Evolutionary conservation across 2,888 invertebrate species (phyloP).

Genomic region (Drosophila flavopinicola): DNA sequence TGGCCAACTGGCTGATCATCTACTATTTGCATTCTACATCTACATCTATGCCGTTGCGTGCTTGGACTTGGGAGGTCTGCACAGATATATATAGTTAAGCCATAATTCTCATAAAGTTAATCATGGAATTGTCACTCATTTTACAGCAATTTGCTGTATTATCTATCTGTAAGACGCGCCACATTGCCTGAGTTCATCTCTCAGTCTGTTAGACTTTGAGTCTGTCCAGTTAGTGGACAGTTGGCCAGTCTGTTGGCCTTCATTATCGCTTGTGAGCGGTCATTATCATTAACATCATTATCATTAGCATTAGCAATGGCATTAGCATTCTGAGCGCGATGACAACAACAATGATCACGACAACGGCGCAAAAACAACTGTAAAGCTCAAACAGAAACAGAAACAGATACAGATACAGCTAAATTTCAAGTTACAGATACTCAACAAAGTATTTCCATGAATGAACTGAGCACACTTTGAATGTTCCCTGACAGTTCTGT

Average conservation of each 20-base stretch:
- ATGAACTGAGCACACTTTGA: conserved; percentile 31
- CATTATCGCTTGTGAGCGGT: conserved; percentile 59
- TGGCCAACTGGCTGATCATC: conserved; percentile 15
- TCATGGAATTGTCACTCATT: conserved; percentile 48
- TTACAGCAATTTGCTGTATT: conserved; percentile 42
- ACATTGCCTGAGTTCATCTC: conserved; percentile 18
- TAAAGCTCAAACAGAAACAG: conserved; percentile 39
- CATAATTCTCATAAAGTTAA: conserved; percentile 33
- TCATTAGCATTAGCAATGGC: conserved; percentile 47
- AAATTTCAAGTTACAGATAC: conserved; percentile 46
- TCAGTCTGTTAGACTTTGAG: conserved; percentile 23
- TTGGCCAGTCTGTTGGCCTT: conserved; percentile 37
- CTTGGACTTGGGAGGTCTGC: conserved; percentile 28
- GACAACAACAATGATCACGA: conserved; percentile 18
- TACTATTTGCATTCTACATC: background rate
- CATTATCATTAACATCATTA: conserved; percentile 62
- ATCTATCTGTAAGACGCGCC: conserved; percentile 2
- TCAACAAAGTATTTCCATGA: conserved; percentile 28
- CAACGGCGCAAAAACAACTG: conserved; percentile 60
- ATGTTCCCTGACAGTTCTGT: conserved; percentile 8
- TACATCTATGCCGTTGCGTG: conserved; percentile 13
- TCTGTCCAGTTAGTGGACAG: conserved; percentile 51
- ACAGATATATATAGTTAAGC: background rate
- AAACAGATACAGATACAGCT: conserved; percentile 38
- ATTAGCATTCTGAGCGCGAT: conserved; percentile 28